These are phyloP conservation scores for Drosophila phalerata DNA, from an alignment of 2,888 invertebrate genomes.

Conservation along the genomic window DNA sequence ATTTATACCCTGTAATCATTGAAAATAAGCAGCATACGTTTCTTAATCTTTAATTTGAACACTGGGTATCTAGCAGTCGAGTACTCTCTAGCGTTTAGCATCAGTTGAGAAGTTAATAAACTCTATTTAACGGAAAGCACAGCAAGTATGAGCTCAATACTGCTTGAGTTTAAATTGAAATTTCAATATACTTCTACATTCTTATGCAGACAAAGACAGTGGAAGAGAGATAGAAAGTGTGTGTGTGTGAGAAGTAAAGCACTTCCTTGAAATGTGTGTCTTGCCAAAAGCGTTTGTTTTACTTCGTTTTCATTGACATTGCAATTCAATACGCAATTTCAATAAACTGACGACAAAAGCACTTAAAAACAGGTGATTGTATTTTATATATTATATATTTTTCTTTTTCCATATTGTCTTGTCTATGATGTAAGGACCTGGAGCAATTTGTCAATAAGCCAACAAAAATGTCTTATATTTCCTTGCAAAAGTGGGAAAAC, in stretches of 20 bases:
- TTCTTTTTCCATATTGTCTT: background rate
- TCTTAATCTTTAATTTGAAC: background rate
- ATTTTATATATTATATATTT: slow-evolving; percentile 6
- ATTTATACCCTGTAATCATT: background rate
- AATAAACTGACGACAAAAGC: slow-evolving; percentile 65
- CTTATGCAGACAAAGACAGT: background rate
- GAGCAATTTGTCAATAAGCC: slow-evolving; percentile 36
- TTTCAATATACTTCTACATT: slow-evolving; percentile 24
- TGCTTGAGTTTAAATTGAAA: slow-evolving; percentile 15
- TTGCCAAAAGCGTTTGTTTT: slow-evolving; percentile 21
- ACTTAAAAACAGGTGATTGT: slow-evolving; percentile 56
- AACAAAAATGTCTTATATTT: slow-evolving; percentile 42
- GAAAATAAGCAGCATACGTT: background rate
- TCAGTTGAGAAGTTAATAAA: background rate
- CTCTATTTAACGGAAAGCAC: background rate
- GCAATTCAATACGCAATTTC: slow-evolving; percentile 69
- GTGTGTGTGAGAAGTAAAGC: background rate
- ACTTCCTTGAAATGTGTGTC: slow-evolving; percentile 10
- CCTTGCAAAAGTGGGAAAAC: slow-evolving; percentile 14
- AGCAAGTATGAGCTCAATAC: slow-evolving; percentile 1
- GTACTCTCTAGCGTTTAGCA: background rate
- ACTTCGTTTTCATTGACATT: slow-evolving; percentile 26
- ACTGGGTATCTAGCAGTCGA: background rate
- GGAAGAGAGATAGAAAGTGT: background rate
- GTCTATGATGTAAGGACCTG: slow-evolving; percentile 8